Percentiles rank a stretch among this genome's conserved stretches.
phyloP scores from a whole-genome alignment of 2,888 invertebrate species.

The Neuroscelio doddi region DNA sequence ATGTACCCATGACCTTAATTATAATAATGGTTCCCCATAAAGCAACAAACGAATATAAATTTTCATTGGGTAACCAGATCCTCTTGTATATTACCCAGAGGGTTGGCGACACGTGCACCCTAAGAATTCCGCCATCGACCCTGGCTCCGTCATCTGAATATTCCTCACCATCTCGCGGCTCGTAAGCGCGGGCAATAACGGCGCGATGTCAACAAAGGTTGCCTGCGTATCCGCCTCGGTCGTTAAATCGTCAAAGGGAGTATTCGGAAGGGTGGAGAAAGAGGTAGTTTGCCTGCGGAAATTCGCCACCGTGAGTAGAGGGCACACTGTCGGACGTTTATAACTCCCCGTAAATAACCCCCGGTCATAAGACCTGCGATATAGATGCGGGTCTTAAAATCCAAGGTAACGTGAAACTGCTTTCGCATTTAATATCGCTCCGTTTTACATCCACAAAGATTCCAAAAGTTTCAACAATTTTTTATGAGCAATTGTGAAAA shows the following conservation, averaged over 20 bases:
- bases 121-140: slow-evolving; percentile 32
- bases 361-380: slow-evolving; percentile 51
- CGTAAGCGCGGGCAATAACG: slow-evolving; percentile 55
- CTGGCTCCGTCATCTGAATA: slow-evolving; percentile 40
- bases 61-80: slow-evolving; percentile 19
- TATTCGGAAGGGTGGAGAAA: slow-evolving; percentile 20
- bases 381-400: no score
- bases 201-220: slow-evolving; percentile 61
- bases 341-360: slow-evolving; percentile 64
- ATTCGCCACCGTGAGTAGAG: slow-evolving; percentile 21
- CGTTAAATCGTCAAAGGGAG: slow-evolving; percentile 60
- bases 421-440: no score
- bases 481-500: no score
- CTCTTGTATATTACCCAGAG: slow-evolving; percentile 4
- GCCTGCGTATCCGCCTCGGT: slow-evolving; percentile 51
- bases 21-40: slow-evolving; percentile 31
- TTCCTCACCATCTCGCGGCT: slow-evolving; percentile 48
- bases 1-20: slow-evolving; percentile 35
- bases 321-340: slow-evolving; percentile 58
- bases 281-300: slow-evolving; percentile 12
- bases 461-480: no score
- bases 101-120: slow-evolving; percentile 29
- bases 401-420: no score
- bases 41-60: slow-evolving; percentile 33
- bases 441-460: no score